Evolutionary conservation across 2,888 invertebrate species (phyloP).

Genomic region (Calameuta idolon): DNA sequence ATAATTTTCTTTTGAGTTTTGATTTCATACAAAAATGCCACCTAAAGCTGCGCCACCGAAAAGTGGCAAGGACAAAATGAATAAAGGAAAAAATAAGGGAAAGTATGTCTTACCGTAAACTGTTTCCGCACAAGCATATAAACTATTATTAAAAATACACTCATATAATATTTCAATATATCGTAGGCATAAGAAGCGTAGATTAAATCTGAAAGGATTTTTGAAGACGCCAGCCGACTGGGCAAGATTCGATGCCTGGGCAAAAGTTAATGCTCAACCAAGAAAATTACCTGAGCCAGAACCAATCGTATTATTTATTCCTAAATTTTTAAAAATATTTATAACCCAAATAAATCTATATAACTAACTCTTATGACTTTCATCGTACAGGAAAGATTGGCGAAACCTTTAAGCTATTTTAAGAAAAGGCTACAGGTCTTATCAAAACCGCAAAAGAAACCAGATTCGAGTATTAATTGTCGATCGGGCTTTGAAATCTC

Average conservation of each 20-base stretch:
- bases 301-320: conserved; percentile 36
- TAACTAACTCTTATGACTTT: background rate
- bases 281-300: conserved; percentile 42
- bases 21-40: conserved; percentile 15
- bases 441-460: conserved; percentile 24
- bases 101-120: conserved; percentile 10
- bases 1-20: conserved; percentile 3
- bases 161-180: background rate
- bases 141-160: background rate
- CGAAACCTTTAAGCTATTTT: conserved; percentile 40
- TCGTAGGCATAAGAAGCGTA: conserved; percentile 19
- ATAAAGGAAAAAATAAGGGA: conserved; percentile 16
- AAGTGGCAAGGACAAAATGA: conserved; percentile 2
- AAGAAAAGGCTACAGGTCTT: conserved; percentile 37
- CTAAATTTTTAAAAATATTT: background rate
- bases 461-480: conserved; percentile 12
- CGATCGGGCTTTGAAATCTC: conserved; percentile 18
- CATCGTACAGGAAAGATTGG: conserved; percentile 33
- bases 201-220: conserved; percentile 41
- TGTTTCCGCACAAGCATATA: background rate
- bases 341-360: background rate
- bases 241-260: conserved; percentile 52
- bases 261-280: conserved; percentile 43
- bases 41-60: conserved; percentile 14
- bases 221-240: conserved; percentile 50